These are phyloP conservation scores for Nycticryphes semicollaris DNA, from an alignment of 2,113 vertebrate genomes.

Conservation along the genomic window DNA sequence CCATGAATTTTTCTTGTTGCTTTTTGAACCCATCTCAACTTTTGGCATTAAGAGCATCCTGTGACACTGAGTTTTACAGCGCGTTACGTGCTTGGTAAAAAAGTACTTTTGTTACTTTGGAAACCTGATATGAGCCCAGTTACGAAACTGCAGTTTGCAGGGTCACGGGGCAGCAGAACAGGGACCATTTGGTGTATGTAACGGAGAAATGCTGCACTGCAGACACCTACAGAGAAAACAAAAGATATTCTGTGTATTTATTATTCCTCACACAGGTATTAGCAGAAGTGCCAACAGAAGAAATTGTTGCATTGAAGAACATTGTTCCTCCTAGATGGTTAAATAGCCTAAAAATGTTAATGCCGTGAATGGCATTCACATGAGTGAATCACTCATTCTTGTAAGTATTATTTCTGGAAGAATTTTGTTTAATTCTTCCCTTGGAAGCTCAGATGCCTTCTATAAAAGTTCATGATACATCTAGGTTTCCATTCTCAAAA, in stretches of 20 bases:
- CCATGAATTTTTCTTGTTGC: constrained; percentile 48
- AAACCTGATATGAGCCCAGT: background rate
- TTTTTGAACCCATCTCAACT: constrained; percentile 39
- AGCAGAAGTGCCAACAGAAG: background rate
- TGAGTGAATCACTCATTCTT: background rate
- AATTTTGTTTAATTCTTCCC: background rate
- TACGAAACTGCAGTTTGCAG: background rate
- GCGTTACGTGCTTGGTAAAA: background rate
- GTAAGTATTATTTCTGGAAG: background rate
- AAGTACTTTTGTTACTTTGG: background rate
- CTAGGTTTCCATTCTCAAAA: background rate
- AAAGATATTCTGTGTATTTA: background rate
- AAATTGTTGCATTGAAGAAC: background rate
- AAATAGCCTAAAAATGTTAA: background rate
- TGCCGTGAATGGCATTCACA: background rate
- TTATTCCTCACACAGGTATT: background rate
- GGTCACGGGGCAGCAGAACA: background rate
- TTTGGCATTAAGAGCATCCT: constrained; percentile 30
- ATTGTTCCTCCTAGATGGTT: background rate
- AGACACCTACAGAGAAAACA: background rate
- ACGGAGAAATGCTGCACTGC: background rate
- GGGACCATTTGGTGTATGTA: background rate
- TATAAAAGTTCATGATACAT: background rate
- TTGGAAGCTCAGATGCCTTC: background rate
- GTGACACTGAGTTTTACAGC: background rate